These are phyloP conservation scores for Venturia canescens DNA, from an alignment of 1,140 invertebrate genomes.

Conservation along the genomic window DNA sequence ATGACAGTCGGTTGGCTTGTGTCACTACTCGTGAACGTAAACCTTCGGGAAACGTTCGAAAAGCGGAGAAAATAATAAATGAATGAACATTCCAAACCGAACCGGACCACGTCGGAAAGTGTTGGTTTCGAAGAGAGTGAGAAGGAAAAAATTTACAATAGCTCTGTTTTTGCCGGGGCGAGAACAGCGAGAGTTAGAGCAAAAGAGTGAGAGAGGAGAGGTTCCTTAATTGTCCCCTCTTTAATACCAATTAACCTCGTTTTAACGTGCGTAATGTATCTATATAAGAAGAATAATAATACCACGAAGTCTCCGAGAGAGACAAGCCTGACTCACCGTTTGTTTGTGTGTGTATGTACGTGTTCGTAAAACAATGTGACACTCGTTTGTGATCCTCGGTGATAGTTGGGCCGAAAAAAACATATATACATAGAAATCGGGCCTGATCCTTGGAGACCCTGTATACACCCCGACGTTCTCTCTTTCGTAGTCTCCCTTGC, in stretches of 20 bases:
- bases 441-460: slow-evolving; percentile 7
- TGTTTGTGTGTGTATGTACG: slow-evolving; percentile 38
- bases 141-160: background rate
- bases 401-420: slow-evolving; percentile 32
- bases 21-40: too few relatives aligned
- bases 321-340: slow-evolving; percentile 44
- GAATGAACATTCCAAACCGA: slow-evolving; percentile 51
- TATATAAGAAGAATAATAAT: background rate
- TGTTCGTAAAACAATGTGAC: slow-evolving; percentile 42
- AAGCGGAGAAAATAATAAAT: slow-evolving; percentile 7
- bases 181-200: background rate
- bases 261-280: slow-evolving; percentile 48
- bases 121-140: slow-evolving; percentile 25
- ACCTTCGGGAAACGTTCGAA: background rate
- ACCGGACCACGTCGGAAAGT: slow-evolving; percentile 57
- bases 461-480: slow-evolving; percentile 1
- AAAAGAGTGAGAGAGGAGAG: background rate
- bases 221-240: slow-evolving; percentile 60
- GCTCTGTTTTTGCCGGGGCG: background rate
- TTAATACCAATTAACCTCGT: slow-evolving; percentile 65
- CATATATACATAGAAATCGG: slow-evolving; percentile 22
- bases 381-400: slow-evolving; percentile 15
- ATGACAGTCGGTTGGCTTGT: too few relatives aligned
- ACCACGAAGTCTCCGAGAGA: slow-evolving; percentile 22
- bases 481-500: background rate